Percentiles rank a stretch among this genome's conserved stretches.
These are phyloP conservation scores for Diorhabda elongata DNA, from an alignment of 1,140 invertebrate genomes.

Conservation along the genomic window DNA sequence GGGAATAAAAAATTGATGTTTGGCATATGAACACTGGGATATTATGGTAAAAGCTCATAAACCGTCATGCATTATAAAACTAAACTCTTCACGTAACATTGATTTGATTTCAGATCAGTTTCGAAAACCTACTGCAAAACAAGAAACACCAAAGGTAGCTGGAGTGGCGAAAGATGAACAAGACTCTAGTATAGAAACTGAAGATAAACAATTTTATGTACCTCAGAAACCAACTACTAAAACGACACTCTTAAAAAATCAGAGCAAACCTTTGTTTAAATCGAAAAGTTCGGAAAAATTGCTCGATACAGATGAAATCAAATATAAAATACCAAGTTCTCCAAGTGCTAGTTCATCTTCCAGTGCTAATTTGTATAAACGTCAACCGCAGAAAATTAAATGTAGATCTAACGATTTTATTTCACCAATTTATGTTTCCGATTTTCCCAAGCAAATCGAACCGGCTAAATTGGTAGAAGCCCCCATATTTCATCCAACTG, in stretches of 20 bases:
- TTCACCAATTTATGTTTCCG: constrained; percentile 52
- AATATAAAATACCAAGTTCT: constrained; percentile 47
- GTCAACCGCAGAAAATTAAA: constrained; percentile 32
- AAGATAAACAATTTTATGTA: constrained; percentile 64
- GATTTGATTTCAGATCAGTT: constrained; percentile 24
- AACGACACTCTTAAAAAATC: constrained; percentile 40
- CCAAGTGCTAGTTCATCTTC: constrained; percentile 47
- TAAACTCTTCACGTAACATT: no score
- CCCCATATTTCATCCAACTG: constrained; percentile 76
- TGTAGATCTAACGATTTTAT: constrained; percentile 38
- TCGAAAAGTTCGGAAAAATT: constrained; percentile 48
- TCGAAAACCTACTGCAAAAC: constrained; percentile 29
- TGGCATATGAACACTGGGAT: no score
- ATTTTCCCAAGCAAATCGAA: constrained; percentile 52
- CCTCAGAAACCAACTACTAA: constrained; percentile 56
- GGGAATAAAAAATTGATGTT: no score
- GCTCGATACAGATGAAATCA: constrained; percentile 37
- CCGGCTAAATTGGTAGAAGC: constrained; percentile 69
- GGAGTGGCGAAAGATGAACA: constrained; percentile 29
- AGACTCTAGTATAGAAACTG: constrained; percentile 50
- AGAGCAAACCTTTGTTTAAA: constrained; percentile 52
- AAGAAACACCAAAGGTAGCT: constrained; percentile 15
- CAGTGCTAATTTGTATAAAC: constrained; percentile 43
- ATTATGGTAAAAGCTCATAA: no score
- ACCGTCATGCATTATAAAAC: no score